Percentiles rank a stretch among this genome's conserved stretches.
phyloP scores from a whole-genome alignment of 2,888 invertebrate genomes.

The Agrotis puta region DNA sequence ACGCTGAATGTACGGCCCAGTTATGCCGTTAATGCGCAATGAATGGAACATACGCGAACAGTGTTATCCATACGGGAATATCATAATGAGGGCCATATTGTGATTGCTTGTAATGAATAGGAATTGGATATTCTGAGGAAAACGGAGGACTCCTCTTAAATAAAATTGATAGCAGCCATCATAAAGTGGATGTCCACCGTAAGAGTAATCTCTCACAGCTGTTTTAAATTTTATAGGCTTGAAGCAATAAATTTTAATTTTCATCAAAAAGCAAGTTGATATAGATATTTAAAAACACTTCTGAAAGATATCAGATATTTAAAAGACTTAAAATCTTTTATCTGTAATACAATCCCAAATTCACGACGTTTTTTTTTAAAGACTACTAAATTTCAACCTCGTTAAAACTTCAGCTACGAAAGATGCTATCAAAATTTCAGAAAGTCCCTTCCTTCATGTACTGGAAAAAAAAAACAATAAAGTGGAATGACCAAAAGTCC shows the following conservation, averaged over 20 bases:
- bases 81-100: slow-evolving; percentile 44
- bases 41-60: slow-evolving; percentile 40
- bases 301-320: too few relatives aligned
- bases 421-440: slow-evolving; percentile 64
- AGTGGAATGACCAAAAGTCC: slow-evolving; percentile 65
- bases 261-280: neutral
- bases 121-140: neutral
- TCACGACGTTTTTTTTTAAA: slow-evolving; percentile 51
- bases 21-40: slow-evolving; percentile 49
- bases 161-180: neutral
- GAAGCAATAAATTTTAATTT: neutral
- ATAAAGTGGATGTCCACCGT: neutral
- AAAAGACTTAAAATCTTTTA: slow-evolving; percentile 48
- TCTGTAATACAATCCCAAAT: slow-evolving; percentile 44
- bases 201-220: too few relatives aligned
- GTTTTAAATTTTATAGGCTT: too few relatives aligned
- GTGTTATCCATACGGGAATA: slow-evolving; percentile 55
- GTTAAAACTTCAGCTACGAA: slow-evolving; percentile 58
- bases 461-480: slow-evolving; percentile 61
- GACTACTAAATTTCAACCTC: slow-evolving; percentile 57
- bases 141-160: neutral
- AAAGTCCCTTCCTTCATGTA: slow-evolving; percentile 54
- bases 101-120: slow-evolving; percentile 30
- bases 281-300: slow-evolving; percentile 41
- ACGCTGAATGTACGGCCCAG: slow-evolving; percentile 26